Evolutionary conservation across 2,888 invertebrate genomes (phyloP), one percentile per base, ranked within the genome.

Genomic region (Neuroscelio doddi): DNA sequence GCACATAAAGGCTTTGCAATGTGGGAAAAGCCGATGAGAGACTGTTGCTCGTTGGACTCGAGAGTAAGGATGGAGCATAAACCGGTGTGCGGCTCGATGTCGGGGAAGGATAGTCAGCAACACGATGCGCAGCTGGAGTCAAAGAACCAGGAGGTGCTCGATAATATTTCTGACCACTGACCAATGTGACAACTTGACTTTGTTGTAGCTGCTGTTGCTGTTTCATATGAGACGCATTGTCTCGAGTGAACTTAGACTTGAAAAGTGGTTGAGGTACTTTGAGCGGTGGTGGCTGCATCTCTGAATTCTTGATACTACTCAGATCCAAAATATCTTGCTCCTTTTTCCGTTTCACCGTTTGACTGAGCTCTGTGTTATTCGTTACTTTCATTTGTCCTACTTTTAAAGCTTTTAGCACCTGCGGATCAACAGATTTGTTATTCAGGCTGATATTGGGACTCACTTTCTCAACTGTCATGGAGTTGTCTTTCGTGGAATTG

Each of bases 131-230:
- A 0, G 81, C 80, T 0, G 81, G 81, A 1, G 81, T 81, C 2
- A 80, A 58, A 0, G 80, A 81, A 0, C 81, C 81, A 0, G 81
- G 81, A 0, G 81, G 78, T 5, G 80, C 79, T 9, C 81, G 66
- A 30, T 81, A 81, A 17, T 75, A 81, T 16, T 72, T 69, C 3
- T 81, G 81, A 1, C 80, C 80, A 1, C 76, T 71, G 17, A 70
- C 68, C 0, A 81, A 41, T 0, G 81, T 81, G 1, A 81, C 79
- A 0, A 81, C 64, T 44, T 80, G 80, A 1, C 76, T 75, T 24
- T 36, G 39, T 17, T 5, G 56, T 9, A 15, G 64, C 63, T n/a
- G n/a, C n/a, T 2, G 64, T 9, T 16, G 64, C 63, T 1, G 69
- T 3, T 42, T 72, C 64, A 42, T 32, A 15, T n/a, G 17, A 15